Conservation (phyloP, 2,888 invertebrate species). For the Caenorhabditis japonica region DNA sequence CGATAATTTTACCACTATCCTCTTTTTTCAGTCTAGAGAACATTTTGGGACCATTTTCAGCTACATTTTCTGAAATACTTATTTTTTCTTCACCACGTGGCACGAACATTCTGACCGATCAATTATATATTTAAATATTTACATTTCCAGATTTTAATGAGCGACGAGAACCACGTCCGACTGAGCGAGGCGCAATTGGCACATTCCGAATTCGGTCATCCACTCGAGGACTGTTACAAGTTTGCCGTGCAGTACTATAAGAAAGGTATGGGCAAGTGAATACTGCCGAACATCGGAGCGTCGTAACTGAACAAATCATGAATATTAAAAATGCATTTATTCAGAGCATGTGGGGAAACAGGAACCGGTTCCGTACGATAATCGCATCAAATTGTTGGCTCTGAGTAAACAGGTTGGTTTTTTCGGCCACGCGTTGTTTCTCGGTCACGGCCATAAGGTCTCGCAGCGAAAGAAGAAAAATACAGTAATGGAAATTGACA, state of each 20-base stretch:
- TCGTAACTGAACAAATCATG: not conserved
- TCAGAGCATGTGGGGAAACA: conserved; percentile 69
- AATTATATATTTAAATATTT: too few species aligned
- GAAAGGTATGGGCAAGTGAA: conserved; percentile 10
- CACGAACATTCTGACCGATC: too few species aligned
- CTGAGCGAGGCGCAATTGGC: conserved; percentile 63
- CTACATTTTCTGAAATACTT: not conserved
- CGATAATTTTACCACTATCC: too few species aligned
- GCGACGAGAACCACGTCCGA: conserved; percentile 57
- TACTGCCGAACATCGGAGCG: too few species aligned
- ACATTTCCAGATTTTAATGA: too few species aligned
- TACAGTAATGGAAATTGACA: too few species aligned
- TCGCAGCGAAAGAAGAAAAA: too few species aligned
- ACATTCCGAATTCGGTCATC: conserved; percentile 78
- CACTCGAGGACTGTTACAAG: conserved; percentile 86
- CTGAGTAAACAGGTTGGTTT: conserved; percentile 72
- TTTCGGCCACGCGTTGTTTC: too few species aligned
- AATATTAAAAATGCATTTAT: conserved; percentile 16
- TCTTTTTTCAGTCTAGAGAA: too few species aligned
- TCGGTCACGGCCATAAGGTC: too few species aligned
- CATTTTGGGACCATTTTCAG: too few species aligned
- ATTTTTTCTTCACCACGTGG: not conserved
- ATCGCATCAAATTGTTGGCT: conserved; percentile 71
- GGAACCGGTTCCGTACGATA: conserved; percentile 69
- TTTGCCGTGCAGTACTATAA: conserved; percentile 91